A percentile compares a stretch with the other conserved stretches of the same genome.
These are phyloP conservation scores for Autographa gamma DNA, from an alignment of 2,888 invertebrate genomes.

Conservation along the genomic window DNA sequence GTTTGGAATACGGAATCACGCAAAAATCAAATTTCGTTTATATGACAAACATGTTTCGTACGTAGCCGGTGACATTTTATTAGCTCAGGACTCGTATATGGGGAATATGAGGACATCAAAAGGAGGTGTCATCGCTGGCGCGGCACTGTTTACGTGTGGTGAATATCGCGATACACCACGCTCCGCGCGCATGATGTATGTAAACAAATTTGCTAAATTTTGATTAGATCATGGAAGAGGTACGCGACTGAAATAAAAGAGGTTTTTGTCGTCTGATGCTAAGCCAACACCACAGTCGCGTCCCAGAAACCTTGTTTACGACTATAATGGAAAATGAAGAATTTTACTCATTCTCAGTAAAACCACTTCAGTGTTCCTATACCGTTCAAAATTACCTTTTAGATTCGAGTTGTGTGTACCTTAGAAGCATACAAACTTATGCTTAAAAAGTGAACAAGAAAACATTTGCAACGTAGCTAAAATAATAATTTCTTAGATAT, in stretches of 20 bases:
- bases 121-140: conserved; percentile 77
- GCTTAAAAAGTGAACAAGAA: no score
- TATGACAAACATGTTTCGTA: conserved; percentile 78
- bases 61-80: conserved; percentile 78
- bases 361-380: not conserved
- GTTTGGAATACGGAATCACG: conserved; percentile 74
- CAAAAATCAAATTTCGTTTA: conserved; percentile 79
- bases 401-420: not conserved
- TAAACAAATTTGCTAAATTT: conserved; percentile 86
- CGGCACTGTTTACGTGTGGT: conserved; percentile 80
- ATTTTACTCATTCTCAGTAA: not conserved
- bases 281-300: conserved; percentile 19
- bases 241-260: conserved; percentile 78
- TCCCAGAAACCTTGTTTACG: conserved; percentile 19
- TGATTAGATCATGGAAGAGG: conserved; percentile 81
- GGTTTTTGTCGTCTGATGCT: conserved; percentile 29
- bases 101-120: conserved; percentile 75
- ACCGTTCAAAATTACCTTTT: not conserved
- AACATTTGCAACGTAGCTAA: not conserved
- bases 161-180: conserved; percentile 76
- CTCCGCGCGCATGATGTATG: conserved; percentile 73
- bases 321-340: conserved; percentile 23
- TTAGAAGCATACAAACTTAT: no score
- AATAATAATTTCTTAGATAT: conserved; percentile 17
- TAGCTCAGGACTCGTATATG: conserved; percentile 72